Base-by-base conservation (phyloP, 1,140 invertebrate genomes). In the Trichonephila clavata region DNA sequence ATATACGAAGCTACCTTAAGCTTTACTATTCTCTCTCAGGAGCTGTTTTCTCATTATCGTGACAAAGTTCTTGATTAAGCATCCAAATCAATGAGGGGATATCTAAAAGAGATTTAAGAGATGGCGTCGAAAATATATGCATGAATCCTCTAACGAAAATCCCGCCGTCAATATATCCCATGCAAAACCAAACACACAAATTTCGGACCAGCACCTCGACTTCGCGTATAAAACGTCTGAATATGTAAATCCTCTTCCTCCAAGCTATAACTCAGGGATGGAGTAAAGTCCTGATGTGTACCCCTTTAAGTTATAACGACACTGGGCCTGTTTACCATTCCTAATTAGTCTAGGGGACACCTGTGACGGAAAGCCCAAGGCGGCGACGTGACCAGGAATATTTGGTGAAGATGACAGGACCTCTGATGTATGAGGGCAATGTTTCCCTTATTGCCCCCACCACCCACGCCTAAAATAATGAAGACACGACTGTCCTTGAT, bases 131-230 rank as follows among this genome's bases (percentile, higher is more conserved):
- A 84, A 84, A 84, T 84, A 59, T 84, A 84, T 84, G 81, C 57
- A 57, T 59, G 57, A 21, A 43, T 20, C 71, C 71, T 39, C 32
- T 27, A 27, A 6, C 13, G 83, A 84, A 84, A 83, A 59, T 57
- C 77, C 89, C 16, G 68, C 21, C 89, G 57, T 60, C 89, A 61
- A 90, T 59, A 87, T 87, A 87, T 90, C 68, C 24, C 20, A 59
- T n/a, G 50, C 89, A 39, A 90, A 90, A 81, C 89, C 89, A 90
- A 90, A 90, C 89, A 90, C 89, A 90, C 89, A 90, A 90, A 90
- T 81, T 90, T 39, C 27, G 71, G 71, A 77, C 71, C 27, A 39
- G 14, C 14, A 39, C 71, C 39, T 43, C 63, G 87, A 27, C 65
- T 39, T 32, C 7, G 77, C 68, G 71, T 90, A 90, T 90, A 90